A percentile compares a stretch with the other conserved stretches of the same genome.
Conservation (phyloP, 2,113 vertebrate species). For the Carettochelys insculpta region DNA sequence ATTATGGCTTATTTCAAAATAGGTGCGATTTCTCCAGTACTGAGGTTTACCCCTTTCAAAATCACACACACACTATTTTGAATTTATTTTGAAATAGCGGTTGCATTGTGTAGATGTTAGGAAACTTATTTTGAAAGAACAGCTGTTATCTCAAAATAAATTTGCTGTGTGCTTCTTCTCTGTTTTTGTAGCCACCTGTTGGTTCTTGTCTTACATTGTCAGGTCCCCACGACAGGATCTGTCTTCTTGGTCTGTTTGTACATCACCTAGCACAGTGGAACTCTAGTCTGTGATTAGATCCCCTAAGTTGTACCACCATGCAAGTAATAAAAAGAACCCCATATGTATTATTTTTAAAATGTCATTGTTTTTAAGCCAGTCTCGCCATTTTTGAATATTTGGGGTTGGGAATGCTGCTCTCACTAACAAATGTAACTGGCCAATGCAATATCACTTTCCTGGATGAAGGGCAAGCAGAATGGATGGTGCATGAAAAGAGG, state of each 20-base stretch:
- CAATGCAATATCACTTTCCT: not conserved
- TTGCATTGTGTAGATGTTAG: too few species aligned
- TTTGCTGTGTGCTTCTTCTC: too few species aligned
- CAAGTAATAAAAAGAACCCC: not conserved
- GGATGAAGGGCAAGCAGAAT: not conserved
- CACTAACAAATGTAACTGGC: not conserved
- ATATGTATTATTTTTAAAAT: not conserved
- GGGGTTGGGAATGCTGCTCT: not conserved
- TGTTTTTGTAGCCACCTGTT: constrained; percentile 27
- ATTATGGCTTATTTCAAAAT: too few species aligned
- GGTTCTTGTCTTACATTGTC: not conserved
- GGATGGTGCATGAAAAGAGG: not conserved
- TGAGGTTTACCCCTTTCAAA: too few species aligned
- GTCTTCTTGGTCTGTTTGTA: not conserved
- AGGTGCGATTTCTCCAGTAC: too few species aligned
- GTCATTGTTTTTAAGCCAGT: not conserved
- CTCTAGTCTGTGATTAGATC: not conserved
- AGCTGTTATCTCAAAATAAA: too few species aligned
- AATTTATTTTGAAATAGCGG: too few species aligned
- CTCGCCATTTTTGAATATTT: not conserved
- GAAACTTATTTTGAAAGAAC: too few species aligned
- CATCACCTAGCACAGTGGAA: not conserved
- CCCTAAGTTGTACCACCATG: not conserved
- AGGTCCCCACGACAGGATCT: not conserved
- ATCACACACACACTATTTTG: too few species aligned